Percentiles rank a stretch among this genome's conserved stretches.
These are phyloP conservation scores for Aratinga solstitialis DNA, from an alignment of 2,797 vertebrate genomes.

Conservation along the genomic window DNA sequence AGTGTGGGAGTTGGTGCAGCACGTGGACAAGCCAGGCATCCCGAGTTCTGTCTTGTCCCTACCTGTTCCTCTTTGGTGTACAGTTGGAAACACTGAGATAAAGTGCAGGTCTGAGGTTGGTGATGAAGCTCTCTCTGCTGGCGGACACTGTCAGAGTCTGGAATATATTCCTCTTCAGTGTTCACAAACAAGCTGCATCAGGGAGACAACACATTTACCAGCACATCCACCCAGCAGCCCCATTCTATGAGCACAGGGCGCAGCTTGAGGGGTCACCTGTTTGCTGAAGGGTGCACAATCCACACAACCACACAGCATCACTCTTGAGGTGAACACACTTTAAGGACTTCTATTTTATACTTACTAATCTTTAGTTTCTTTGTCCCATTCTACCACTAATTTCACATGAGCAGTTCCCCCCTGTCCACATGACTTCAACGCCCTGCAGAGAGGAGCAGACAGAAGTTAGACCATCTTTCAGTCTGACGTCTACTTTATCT, in stretches of 20 bases:
- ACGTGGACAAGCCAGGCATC: not conserved
- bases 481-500: not conserved
- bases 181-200: slow-evolving; percentile 90
- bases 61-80: slow-evolving; percentile 99
- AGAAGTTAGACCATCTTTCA: not conserved
- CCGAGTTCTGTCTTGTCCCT: not conserved
- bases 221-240: not conserved
- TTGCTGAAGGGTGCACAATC: not conserved
- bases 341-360: slow-evolving; percentile 58
- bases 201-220: not conserved
- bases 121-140: slow-evolving; percentile 93
- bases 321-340: not conserved
- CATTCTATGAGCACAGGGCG: not conserved
- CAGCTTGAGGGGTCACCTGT: not conserved
- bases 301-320: not conserved
- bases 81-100: slow-evolving; percentile 97
- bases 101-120: slow-evolving; percentile 95
- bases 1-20: not conserved
- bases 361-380: slow-evolving; percentile 98
- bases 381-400: slow-evolving; percentile 98
- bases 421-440: slow-evolving; percentile 94
- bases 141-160: slow-evolving; percentile 95
- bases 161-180: slow-evolving; percentile 95
- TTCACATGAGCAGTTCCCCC: slow-evolving; percentile 96
- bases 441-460: slow-evolving; percentile 76